A percentile compares a stretch with the other conserved stretches of the same genome.
Conservation (phyloP, 1,140 invertebrate genomes). For the Drosophila simulans region DNA sequence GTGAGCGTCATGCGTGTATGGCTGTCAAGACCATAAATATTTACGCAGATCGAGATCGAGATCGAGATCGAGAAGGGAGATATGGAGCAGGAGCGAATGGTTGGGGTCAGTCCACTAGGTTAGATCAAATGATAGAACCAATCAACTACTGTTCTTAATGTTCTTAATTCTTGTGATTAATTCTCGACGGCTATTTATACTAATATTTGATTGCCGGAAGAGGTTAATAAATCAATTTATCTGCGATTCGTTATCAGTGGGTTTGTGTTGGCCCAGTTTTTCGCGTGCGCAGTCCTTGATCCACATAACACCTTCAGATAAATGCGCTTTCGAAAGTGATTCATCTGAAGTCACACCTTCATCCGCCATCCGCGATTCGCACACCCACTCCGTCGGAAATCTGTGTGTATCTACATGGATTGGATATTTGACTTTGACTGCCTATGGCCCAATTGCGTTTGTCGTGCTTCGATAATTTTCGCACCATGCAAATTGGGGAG, state of each 20-base stretch:
- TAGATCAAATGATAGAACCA: no score
- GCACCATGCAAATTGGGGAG: constrained; percentile 64
- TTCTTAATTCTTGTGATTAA: no score
- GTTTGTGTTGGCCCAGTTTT: constrained; percentile 14
- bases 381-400: constrained; percentile 11
- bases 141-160: no score
- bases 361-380: neutral
- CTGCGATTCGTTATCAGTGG: constrained; percentile 19
- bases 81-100: neutral
- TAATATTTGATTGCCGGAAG: no score
- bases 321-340: constrained; percentile 18
- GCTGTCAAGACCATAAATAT: constrained; percentile 16
- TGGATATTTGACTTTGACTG: constrained; percentile 22
- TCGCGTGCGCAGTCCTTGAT: constrained; percentile 16
- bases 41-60: neutral
- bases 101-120: no score
- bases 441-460: constrained; percentile 60
- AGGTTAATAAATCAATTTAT: neutral
- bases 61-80: neutral
- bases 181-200: no score
- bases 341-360: constrained; percentile 26
- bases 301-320: constrained; percentile 21
- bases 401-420: constrained; percentile 9
- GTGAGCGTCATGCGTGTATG: constrained; percentile 17
- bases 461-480: constrained; percentile 70